Conservation (phyloP, 1,140 invertebrate species). For the Plectus sambesii region DNA sequence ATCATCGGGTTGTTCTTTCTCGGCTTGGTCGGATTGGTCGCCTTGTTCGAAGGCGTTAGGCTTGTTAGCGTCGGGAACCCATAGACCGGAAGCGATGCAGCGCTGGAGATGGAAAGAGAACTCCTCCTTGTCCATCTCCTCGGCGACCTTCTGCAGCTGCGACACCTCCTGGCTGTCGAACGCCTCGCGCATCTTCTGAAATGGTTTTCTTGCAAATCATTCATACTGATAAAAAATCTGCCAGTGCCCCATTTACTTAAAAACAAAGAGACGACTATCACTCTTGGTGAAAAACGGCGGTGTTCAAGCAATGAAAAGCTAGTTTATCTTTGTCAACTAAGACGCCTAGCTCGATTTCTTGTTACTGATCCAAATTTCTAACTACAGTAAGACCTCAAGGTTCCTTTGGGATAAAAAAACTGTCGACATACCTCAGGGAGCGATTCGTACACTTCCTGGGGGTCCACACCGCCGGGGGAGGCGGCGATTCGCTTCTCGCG, state of each 20-base stretch:
- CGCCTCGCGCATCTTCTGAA: conserved; percentile 54
- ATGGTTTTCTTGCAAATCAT: conserved; percentile 21
- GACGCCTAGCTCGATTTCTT: too few relatives aligned
- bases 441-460: conserved; percentile 85
- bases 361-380: too few relatives aligned
- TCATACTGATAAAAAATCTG: conserved; percentile 4
- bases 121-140: conserved; percentile 74
- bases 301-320: too few relatives aligned
- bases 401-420: too few relatives aligned
- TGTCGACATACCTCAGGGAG: conserved; percentile 68
- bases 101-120: conserved; percentile 88
- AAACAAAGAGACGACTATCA: too few relatives aligned
- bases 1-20: conserved; percentile 22
- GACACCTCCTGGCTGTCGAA: conserved; percentile 73
- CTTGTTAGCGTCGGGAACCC: conserved; percentile 70
- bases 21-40: too few relatives aligned
- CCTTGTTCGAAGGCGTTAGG: conserved; percentile 45
- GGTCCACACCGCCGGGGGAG: conserved; percentile 83
- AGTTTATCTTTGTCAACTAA: too few relatives aligned
- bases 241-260: too few relatives aligned
- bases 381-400: too few relatives aligned
- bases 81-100: conserved; percentile 92
- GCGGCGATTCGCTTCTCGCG: conserved; percentile 65
- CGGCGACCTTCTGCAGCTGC: conserved; percentile 72
- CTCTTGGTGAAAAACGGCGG: too few relatives aligned